Conservation (phyloP, 2,113 vertebrate genomes). For the Forbesichthys agassizii region DNA sequence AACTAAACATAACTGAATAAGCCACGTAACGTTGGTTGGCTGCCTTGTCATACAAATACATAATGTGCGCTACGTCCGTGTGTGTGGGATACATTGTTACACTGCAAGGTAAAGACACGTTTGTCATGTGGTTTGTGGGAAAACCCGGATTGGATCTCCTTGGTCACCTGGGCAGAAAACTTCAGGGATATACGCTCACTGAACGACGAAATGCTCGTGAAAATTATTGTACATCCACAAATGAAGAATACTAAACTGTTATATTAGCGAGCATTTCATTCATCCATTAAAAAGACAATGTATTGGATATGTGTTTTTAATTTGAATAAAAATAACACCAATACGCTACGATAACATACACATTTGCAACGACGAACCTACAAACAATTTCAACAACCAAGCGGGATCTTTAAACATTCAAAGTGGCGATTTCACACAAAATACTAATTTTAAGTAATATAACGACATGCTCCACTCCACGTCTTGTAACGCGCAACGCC, state of each 20-base stretch:
- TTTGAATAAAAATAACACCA: not conserved
- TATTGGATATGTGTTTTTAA: not conserved
- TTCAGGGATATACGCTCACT: not conserved
- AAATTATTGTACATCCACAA: not conserved
- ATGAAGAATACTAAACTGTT: accelerated
- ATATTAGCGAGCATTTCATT: not conserved
- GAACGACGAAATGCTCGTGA: not conserved
- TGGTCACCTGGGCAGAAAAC: constrained; percentile 70
- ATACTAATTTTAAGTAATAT: not conserved
- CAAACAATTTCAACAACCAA: accelerated
- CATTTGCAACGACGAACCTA: not conserved
- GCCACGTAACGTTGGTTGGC: too few species aligned
- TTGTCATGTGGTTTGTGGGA: constrained; percentile 75
- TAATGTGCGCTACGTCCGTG: too few species aligned
- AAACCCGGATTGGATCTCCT: constrained; percentile 78
- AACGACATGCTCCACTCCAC: constrained; percentile 62
- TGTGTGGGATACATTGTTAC: too few species aligned
- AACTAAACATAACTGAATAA: too few species aligned
- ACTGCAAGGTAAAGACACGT: not conserved
- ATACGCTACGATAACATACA: not conserved
- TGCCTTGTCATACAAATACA: too few species aligned
- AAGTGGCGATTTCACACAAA: not conserved
- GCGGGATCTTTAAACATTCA: not conserved
- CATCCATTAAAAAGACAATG: accelerated
- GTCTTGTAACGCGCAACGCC: constrained; percentile 64